Base-by-base conservation (phyloP, 2,113 vertebrate species). In the Reinhardtius hippoglossoides region DNA sequence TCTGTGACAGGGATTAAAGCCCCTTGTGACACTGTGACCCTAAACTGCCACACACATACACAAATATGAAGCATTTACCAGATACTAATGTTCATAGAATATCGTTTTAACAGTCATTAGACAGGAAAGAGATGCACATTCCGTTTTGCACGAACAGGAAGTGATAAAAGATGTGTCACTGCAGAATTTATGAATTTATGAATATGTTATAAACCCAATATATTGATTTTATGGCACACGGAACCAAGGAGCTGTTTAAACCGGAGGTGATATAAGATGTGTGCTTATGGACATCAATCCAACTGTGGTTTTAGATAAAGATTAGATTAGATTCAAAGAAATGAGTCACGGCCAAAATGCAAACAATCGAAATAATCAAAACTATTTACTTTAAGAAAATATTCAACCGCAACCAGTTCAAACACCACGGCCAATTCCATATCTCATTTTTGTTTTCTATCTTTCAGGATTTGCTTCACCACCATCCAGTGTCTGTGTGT, bases 1-100 rank as follows among this genome's bases (percentile, higher is more conserved):
- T 62, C 23, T 27, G 44, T 75, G 65, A 50, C 54, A 24, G 27
- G 61, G 55, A 50, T 27, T 14, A 55, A 35, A 52, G 37, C 14
- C 26, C 61, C 21, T 1, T 27, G 3, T 60, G 20, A 67, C 26
- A 35, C 13, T 15, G n/a, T 54, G 48, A 18, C 40, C 35, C 50
- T 21, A 40, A 9, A 15, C 26, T 52, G 21, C 18, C 44, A 15
- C n/a, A 61, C 35, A 48, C 55, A 35, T 10, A 21, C 27, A 52
- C 50, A 0, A 15, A 37, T 35, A 27, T 44, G 5, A 35, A 9
- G 55, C n/a, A 5, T 55, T 71, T 27, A 42, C 15, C 8, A 18
- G 14, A 10, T 2, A 21, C n/a, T 40, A n/a, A 26, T 40, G 23
- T n/a, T 35, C 3, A 65, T 23, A 7, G 23, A 46, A 9, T 55